A percentile compares a stretch with the other conserved stretches of the same genome.
Evolutionary conservation across 2,113 vertebrate genomes (phyloP).

Genomic region (Apus apus): DNA sequence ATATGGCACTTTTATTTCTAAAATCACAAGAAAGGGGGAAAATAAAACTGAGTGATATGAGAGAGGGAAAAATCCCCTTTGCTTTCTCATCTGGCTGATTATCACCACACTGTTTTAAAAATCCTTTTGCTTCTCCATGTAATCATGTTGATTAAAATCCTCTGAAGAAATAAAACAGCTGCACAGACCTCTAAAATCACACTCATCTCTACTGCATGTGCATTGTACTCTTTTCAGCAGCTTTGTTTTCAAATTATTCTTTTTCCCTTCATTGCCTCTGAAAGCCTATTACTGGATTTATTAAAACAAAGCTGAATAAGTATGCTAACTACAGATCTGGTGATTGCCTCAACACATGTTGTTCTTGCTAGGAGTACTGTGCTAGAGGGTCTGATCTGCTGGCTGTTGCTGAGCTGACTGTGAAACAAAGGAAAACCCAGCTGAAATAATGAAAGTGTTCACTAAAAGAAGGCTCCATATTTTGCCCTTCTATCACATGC

Average conservation of each 20-base stretch:
- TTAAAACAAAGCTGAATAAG: constrained; percentile 56
- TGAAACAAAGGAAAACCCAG: constrained; percentile 11
- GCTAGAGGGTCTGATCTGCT: neutral
- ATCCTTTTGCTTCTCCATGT: neutral
- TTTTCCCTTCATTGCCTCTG: constrained; percentile 27
- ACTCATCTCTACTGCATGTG: neutral
- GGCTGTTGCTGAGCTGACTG: neutral
- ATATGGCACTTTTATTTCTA: constrained; percentile 50
- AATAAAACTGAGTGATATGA: constrained; percentile 29
- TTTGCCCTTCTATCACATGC: neutral
- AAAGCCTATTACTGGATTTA: constrained; percentile 52
- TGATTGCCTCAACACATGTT: constrained; percentile 37
- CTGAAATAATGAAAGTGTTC: neutral
- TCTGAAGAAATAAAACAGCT: constrained; percentile 58
- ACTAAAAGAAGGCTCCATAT: neutral
- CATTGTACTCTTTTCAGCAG: constrained; percentile 14
- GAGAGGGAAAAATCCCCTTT: constrained; percentile 29
- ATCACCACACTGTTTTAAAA: constrained; percentile 18
- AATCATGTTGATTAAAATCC: constrained; percentile 60
- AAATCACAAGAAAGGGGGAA: constrained; percentile 56
- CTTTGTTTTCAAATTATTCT: constrained; percentile 55
- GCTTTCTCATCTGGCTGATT: constrained; percentile 27
- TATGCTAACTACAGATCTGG: constrained; percentile 7
- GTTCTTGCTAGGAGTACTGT: neutral
- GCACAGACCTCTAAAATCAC: constrained; percentile 40